phyloP scores from a whole-genome alignment of 2,113 vertebrate species.

The Macrotus californicus region DNA sequence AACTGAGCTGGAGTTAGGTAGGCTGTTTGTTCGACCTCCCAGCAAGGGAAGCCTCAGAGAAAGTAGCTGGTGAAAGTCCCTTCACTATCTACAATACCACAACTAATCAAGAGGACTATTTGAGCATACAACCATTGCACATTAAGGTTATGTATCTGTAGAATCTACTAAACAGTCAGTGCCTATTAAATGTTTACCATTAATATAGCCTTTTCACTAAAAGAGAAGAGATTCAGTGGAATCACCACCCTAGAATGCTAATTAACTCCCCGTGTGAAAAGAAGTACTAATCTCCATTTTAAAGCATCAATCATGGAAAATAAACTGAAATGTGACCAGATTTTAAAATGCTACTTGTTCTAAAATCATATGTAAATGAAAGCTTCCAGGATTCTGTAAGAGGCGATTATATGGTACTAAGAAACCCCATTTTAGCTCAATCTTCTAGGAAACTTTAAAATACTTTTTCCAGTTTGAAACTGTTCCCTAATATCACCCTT shows the following conservation, averaged over 20 bases:
- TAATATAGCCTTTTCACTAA: slow-evolving; percentile 30
- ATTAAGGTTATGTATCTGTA: neutral
- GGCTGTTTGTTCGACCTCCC: neutral
- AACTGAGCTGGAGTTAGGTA: neutral
- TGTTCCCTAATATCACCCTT: slow-evolving; percentile 54
- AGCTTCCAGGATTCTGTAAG: slow-evolving; percentile 44
- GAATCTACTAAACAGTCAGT: slow-evolving; percentile 39
- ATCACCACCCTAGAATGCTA: slow-evolving; percentile 40
- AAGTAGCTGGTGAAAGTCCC: neutral
- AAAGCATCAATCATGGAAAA: slow-evolving; percentile 65
- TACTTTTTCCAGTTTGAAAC: slow-evolving; percentile 62
- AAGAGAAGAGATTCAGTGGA: slow-evolving; percentile 46
- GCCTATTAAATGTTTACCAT: slow-evolving; percentile 47
- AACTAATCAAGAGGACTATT: neutral
- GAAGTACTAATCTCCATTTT: slow-evolving; percentile 65
- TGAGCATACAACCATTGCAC: neutral
- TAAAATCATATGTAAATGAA: slow-evolving; percentile 70
- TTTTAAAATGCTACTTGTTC: slow-evolving; percentile 65
- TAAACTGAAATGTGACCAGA: slow-evolving; percentile 66
- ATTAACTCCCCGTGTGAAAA: slow-evolving; percentile 64
- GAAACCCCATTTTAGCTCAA: slow-evolving; percentile 64
- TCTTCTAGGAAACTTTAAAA: slow-evolving; percentile 64
- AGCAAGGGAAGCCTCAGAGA: neutral
- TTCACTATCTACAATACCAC: neutral
- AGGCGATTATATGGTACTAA: slow-evolving; percentile 50